Conservation (phyloP, 64 coral and sea anemone species). For the Dendrophyllia cribrosa region DNA sequence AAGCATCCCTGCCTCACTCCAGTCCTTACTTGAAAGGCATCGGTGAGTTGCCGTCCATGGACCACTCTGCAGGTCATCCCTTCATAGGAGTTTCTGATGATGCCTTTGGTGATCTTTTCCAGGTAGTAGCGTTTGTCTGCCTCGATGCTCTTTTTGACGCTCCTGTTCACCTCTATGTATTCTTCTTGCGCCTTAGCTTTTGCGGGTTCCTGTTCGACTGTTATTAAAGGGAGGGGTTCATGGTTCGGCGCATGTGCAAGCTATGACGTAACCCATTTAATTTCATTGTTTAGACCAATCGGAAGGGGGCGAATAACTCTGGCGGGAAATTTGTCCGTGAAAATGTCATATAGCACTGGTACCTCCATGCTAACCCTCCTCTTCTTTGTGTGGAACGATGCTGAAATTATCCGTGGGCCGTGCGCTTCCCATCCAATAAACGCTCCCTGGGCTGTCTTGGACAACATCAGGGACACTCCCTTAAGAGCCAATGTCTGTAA, state of each 20-base stretch:
- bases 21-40: not conserved
- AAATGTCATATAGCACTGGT: constrained; percentile 19
- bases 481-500: too few relatives aligned
- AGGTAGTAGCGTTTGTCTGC: not conserved
- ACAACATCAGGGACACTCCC: constrained; percentile 44
- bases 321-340: too few relatives aligned
- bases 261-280: too few relatives aligned
- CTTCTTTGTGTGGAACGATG: not conserved
- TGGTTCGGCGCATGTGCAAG: too few relatives aligned
- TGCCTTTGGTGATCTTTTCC: too few relatives aligned
- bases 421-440: not conserved
- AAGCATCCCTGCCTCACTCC: not conserved
- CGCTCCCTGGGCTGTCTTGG: constrained; percentile 20
- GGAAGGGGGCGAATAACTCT: too few relatives aligned
- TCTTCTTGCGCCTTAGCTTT: constrained; percentile 14
- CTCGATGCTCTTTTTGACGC: not conserved
- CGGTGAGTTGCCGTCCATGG: not conserved
- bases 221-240: too few relatives aligned
- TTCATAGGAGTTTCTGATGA: not conserved
- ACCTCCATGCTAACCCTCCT: constrained; percentile 9
- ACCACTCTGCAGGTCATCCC: not conserved
- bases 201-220: not conserved
- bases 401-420: not conserved
- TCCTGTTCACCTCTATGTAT: not conserved
- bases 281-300: too few relatives aligned